phyloP scores from a whole-genome alignment of 2,113 vertebrate genomes.

The Tragulus kanchil region DNA sequence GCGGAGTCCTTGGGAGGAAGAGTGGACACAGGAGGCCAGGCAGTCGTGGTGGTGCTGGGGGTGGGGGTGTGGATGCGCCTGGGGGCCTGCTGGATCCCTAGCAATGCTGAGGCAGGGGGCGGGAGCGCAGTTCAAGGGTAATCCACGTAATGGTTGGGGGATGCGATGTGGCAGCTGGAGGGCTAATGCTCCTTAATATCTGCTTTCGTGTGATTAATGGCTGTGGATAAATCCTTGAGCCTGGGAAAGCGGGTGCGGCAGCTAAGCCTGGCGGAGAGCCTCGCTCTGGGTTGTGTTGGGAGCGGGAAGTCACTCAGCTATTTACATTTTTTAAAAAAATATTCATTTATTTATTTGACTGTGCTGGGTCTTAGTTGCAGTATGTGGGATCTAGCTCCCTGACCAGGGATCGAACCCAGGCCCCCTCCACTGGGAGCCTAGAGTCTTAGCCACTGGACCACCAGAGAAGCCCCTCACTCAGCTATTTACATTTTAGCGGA shows the following conservation, averaged over 20 bases:
- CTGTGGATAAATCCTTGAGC: constrained; percentile 87
- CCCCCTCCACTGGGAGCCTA: no score
- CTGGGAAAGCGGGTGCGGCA: constrained; percentile 64
- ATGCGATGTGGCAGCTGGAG: constrained; percentile 85
- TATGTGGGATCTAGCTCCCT: no score
- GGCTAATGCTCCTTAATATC: constrained; percentile 90
- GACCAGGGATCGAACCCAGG: no score
- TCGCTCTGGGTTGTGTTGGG: not conserved
- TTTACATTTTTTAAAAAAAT: not conserved
- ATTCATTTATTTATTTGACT: no score
- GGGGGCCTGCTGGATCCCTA: not conserved
- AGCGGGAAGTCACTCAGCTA: not conserved
- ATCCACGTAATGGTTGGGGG: constrained; percentile 91
- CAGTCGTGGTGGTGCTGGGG: not conserved
- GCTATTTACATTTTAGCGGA: not conserved
- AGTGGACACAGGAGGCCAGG: accelerated
- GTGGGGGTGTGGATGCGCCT: not conserved
- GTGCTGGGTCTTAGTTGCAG: no score
- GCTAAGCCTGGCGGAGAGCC: constrained; percentile 76
- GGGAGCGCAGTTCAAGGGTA: constrained; percentile 73
- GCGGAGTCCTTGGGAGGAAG: not conserved
- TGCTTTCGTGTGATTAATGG: constrained; percentile 94
- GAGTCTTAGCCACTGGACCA: no score
- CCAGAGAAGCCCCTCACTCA: not conserved
- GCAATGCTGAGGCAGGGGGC: not conserved